Base-by-base conservation (phyloP, 2,113 vertebrate genomes). In the Myotis davidii region DNA sequence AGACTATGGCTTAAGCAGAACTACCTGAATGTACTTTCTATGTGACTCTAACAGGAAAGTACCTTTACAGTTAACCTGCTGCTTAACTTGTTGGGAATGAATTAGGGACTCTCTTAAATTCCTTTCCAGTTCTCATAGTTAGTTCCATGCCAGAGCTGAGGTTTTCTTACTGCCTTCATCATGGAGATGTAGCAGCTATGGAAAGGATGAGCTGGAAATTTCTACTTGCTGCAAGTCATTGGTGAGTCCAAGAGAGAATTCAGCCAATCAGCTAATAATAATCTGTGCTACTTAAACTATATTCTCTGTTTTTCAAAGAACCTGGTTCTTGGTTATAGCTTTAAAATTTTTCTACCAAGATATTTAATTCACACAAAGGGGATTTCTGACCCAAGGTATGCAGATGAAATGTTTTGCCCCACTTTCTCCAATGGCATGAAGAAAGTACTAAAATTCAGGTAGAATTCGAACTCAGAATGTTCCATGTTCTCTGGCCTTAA, bases 271-370 rank as follows among this genome's bases (percentile, higher is more conserved):
- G n/a, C 48, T 39, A 79, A 37, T 79, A 84, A 74, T 56, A 59
- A 91, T 76, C 64, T 54, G 91, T 94, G 64, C 48, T 70, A n/a
- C 92, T 94, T 94, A 92, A 94, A 56, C 9, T 29, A 10, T 88
- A 52, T 50, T 90, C 17, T 91, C 12, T 72, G 12, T 96, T 61
- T 95, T 70, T 45, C 11, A 27, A 64, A 56, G 39, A 77, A 64
- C 25, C 67, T 91, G 32, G 27, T 13, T 77, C n/a, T 92, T 13
- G 32, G 34, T 85, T 86, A 34, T 88, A 67, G 54, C 5, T 32
- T 72, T 39, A 25, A 34, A 93, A 81, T 50, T 45, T 32, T 32
- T 59, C 29, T 73, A 39, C 67, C 8, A 56, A 89, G 45, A 17
- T 70, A 73, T 69, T 88, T 87, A 88, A 67, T 91, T 95, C 3